Conservation (phyloP, 1,140 invertebrate species). For the Prorops nasuta region DNA sequence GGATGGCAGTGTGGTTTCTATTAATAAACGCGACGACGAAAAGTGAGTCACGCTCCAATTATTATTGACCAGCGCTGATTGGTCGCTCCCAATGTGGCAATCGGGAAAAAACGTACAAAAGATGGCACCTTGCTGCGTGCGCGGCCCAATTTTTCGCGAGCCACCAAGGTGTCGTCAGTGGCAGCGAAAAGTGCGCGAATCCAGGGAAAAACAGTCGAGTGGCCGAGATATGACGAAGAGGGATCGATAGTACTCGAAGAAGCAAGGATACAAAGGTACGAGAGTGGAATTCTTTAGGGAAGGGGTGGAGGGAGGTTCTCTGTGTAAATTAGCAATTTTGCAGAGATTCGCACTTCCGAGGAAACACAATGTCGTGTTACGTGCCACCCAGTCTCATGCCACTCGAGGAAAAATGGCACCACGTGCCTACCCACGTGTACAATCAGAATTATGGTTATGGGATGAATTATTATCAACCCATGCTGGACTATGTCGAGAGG, state of each 20-base stretch:
- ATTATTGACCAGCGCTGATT: constrained; percentile 36
- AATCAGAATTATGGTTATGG: constrained; percentile 77
- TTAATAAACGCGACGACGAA: constrained; percentile 21
- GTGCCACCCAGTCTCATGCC: constrained; percentile 54
- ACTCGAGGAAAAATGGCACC: constrained; percentile 44
- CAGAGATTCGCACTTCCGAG: background rate
- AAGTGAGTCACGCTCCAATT: constrained; percentile 37
- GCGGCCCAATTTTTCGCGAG: constrained; percentile 26
- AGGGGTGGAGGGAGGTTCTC: too few relatives aligned
- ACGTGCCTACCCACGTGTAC: constrained; percentile 65
- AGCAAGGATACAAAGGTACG: too few relatives aligned
- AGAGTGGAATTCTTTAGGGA: too few relatives aligned
- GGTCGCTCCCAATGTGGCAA: constrained; percentile 32
- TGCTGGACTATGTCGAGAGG: constrained; percentile 76
- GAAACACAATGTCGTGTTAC: constrained; percentile 36
- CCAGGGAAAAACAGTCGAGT: too few relatives aligned
- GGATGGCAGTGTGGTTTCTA: constrained; percentile 6
- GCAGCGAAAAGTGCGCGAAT: too few relatives aligned
- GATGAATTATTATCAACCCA: constrained; percentile 79
- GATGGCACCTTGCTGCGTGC: constrained; percentile 16
- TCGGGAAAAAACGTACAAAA: constrained; percentile 29
- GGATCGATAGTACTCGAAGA: too few relatives aligned
- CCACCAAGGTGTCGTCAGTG: constrained; percentile 13
- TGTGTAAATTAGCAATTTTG: too few relatives aligned
- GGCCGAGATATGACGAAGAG: too few relatives aligned